A percentile compares a stretch with the other conserved stretches of the same genome.
These are phyloP conservation scores for Scalopus aquaticus DNA, from an alignment of 2,113 vertebrate genomes.

Conservation along the genomic window DNA sequence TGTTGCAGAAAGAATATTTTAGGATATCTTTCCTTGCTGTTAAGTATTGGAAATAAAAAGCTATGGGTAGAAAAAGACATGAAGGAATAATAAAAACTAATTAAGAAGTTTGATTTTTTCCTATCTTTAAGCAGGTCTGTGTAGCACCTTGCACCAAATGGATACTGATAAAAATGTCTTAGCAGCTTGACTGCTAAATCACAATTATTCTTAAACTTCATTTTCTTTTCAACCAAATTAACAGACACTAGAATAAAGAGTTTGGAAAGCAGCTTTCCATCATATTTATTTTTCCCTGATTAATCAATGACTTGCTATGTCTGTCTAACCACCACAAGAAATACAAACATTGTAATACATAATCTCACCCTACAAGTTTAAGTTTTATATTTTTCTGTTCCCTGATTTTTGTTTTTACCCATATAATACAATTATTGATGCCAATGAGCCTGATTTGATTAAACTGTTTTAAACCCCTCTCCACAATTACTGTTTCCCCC, in stretches of 20 bases:
- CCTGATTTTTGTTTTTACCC: not conserved
- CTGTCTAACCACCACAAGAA: slow-evolving; percentile 14
- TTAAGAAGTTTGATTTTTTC: slow-evolving; percentile 7
- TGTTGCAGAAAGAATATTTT: not conserved
- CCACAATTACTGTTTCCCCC: not conserved
- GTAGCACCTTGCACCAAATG: not conserved
- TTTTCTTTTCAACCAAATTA: not conserved
- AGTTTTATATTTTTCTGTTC: not conserved
- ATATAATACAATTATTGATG: slow-evolving; percentile 44
- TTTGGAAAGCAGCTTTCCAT: not conserved
- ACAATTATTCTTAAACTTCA: slow-evolving; percentile 1
- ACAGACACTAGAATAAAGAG: not conserved
- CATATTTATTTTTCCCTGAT: slow-evolving; percentile 10
- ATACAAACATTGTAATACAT: not conserved
- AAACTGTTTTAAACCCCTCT: not conserved
- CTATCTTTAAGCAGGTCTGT: not conserved
- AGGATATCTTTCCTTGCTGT: not conserved
- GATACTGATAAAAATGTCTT: not conserved
- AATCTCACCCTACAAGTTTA: not conserved
- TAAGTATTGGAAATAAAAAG: not conserved
- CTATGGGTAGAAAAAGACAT: not conserved
- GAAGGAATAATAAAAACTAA: not conserved
- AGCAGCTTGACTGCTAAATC: not conserved
- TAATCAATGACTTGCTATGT: not conserved
- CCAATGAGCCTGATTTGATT: not conserved